phyloP scores from a whole-genome alignment of 2,113 vertebrate genomes.

The Loxodonta africana region DNA sequence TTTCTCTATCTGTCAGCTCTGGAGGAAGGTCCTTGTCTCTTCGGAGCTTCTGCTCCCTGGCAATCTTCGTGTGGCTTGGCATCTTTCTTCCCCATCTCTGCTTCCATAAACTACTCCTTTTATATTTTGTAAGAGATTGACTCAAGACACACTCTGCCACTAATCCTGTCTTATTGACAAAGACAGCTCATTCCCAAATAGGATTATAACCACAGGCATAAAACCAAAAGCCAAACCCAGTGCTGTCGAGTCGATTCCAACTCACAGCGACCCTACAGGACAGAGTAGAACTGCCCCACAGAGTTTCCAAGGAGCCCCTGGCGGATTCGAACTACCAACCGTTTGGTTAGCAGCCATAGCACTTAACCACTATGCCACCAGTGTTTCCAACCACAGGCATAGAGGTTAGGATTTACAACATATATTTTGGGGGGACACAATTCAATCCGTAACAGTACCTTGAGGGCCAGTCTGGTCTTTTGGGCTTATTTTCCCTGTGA shows the following conservation, averaged over 20 bases:
- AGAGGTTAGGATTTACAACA: neutral
- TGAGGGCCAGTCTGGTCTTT: neutral
- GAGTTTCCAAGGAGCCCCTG: no score
- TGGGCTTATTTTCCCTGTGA: neutral
- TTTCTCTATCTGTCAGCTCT: neutral
- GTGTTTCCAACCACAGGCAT: neutral
- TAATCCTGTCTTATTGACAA: no score
- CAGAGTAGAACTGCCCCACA: no score
- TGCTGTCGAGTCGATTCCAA: no score
- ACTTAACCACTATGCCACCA: no score
- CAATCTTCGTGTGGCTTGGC: neutral
- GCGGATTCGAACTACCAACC: no score
- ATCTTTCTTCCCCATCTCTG: neutral
- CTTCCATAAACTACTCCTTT: neutral
- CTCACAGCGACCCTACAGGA: no score
- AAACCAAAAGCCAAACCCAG: no score
- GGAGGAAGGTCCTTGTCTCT: no score
- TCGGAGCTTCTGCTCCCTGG: neutral
- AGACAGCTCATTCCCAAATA: no score
- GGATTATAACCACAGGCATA: neutral
- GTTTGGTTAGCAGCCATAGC: no score
- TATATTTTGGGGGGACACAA: neutral
- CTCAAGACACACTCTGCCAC: neutral
- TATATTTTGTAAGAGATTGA: neutral
- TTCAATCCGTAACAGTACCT: neutral